phyloP scores from a whole-genome alignment of 2,888 invertebrate genomes.

The Thymelicus sylvestris region DNA sequence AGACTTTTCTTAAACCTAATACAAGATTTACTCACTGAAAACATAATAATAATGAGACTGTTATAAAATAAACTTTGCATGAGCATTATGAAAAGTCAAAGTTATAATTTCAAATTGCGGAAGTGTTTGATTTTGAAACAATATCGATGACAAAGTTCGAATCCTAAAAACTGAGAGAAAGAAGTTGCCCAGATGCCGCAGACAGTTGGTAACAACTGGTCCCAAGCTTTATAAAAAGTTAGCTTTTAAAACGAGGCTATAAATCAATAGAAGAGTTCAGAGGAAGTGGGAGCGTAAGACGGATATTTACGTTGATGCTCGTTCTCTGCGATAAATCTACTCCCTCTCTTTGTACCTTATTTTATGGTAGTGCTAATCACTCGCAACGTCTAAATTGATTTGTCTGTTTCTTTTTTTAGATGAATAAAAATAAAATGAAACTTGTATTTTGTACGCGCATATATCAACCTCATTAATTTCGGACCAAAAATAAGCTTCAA shows the following conservation, averaged over 20 bases:
- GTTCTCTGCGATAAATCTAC: constrained; percentile 67
- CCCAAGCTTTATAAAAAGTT: constrained; percentile 77
- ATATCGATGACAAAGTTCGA: constrained; percentile 74
- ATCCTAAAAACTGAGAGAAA: constrained; percentile 74
- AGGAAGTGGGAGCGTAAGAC: constrained; percentile 72
- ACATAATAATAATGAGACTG: too few species aligned
- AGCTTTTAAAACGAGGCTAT: constrained; percentile 77
- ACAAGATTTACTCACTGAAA: too few species aligned
- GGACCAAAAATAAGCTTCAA: neutral
- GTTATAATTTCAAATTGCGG: constrained; percentile 24
- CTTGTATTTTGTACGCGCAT: neutral
- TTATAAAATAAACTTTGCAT: neutral
- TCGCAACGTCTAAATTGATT: constrained; percentile 32
- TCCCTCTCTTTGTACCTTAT: constrained; percentile 66
- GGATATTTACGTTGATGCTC: constrained; percentile 75
- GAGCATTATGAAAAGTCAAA: constrained; percentile 6
- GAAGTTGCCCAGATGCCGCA: constrained; percentile 80
- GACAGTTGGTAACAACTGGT: constrained; percentile 82
- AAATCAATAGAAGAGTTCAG: constrained; percentile 79
- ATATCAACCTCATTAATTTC: neutral
- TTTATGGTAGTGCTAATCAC: constrained; percentile 68
- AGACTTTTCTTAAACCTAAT: too few species aligned
- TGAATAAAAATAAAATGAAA: constrained; percentile 1
- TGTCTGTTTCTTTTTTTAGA: constrained; percentile 20
- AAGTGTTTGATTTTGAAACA: constrained; percentile 52